Evolutionary conservation across 1,140 invertebrate species (phyloP), one percentile per base, ranked within the genome.

Genomic region (Orussus abietinus): DNA sequence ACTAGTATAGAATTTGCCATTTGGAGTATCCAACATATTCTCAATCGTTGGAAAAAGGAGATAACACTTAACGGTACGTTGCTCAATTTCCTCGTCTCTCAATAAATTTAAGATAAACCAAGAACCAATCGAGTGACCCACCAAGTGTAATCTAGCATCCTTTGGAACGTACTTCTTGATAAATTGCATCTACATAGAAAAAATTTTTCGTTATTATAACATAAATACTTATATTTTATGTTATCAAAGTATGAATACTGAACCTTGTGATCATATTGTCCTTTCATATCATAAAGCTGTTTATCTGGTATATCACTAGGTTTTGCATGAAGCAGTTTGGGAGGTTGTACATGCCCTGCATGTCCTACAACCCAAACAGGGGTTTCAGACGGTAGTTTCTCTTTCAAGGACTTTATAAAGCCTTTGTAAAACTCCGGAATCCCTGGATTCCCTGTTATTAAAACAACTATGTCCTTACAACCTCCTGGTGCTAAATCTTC

Each of bases 51-150:
- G 90, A 71, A 92, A 92, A 0, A 93, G 55, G 30, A 92, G 64
- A 60, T 83, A 90, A 57, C 72, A 75, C 51, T 79, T 77, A 5
- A 60, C 57, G 20, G 83, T 55, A 49, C 64, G 71, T 7, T 63
- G 44, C 10, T 64, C 66, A 19, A 83, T 68, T 13, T 64, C 49
- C 17, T 69, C 49, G 31, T 81, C 58, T 49, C 85, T 79, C 3
- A 93, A 52, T 12, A 91, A 55, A 50, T 92, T 80, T n/a, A 90
- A 59, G 42, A 80, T 77, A 46, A 92, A 83, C 77, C 90, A 89
- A 45, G 79, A 76, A 1, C 90, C 90, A 55, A 92, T 86, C 0
- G 90, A 93, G 75, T 93, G 90, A 1, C 85, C 89, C 48, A 93
- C 76, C 0, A 92, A 53, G 65, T 88, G 80, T 3, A 94, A 57